Percentiles rank a stretch among this genome's conserved stretches.
Conservation (phyloP, 2,113 vertebrate species). For the Hucho hucho region DNA sequence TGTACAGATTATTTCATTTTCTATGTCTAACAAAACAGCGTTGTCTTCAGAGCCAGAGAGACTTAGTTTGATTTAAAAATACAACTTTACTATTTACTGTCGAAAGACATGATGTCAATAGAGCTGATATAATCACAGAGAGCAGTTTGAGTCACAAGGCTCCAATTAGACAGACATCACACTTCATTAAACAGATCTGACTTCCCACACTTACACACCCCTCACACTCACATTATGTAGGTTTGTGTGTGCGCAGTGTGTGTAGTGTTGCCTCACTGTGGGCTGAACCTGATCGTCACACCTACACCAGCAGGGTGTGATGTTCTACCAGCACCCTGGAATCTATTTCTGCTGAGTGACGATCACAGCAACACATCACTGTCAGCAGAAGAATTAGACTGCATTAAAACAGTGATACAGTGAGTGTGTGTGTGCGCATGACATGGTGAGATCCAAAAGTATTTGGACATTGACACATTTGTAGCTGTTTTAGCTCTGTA, state of each 20-base stretch:
- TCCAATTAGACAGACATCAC: conserved; percentile 23
- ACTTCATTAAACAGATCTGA: conserved; percentile 41
- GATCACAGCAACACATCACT: conserved; percentile 50
- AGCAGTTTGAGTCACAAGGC: conserved; percentile 35
- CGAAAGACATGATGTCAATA: no score
- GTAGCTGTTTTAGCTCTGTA: no score
- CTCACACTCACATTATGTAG: conserved; percentile 25
- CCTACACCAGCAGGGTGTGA: conserved; percentile 60
- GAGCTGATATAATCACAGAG: no score
- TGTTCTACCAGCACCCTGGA: conserved; percentile 48
- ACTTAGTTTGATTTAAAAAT: no score
- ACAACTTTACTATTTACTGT: no score
- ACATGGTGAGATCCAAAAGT: no score
- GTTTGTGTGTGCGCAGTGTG: conserved; percentile 26
- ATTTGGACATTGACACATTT: no score
- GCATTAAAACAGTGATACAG: not conserved
- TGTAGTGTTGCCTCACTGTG: conserved; percentile 52
- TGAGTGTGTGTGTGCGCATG: no score
- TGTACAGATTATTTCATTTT: no score
- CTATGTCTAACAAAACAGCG: no score
- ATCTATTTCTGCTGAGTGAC: conserved; percentile 68
- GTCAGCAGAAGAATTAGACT: conserved; percentile 17
- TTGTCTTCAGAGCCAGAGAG: no score
- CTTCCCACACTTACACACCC: conserved; percentile 39
- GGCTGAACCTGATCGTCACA: no score